Conservation (phyloP, 2,797 vertebrate genomes). For the Macroramphosus scolopax region DNA sequence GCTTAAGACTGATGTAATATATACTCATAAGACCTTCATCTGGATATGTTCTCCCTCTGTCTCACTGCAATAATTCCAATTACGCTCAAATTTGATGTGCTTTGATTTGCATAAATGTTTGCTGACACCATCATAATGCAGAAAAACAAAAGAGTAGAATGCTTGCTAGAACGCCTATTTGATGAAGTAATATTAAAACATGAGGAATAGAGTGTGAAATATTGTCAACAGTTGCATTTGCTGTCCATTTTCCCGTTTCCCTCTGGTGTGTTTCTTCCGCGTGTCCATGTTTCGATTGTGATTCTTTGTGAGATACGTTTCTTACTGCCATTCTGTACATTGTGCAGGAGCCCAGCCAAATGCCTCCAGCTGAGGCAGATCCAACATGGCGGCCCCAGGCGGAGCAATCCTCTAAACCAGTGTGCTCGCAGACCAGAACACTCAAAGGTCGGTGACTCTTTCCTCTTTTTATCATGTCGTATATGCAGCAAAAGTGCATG, state of each 20-base stretch:
- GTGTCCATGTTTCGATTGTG: background rate
- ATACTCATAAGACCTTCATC: background rate
- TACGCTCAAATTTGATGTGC: too few species aligned
- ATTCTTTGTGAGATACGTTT: conserved; percentile 5
- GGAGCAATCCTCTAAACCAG: conserved; percentile 53
- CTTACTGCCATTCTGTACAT: conserved; percentile 14
- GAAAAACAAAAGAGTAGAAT: conserved; percentile 11
- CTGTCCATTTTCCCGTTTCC: background rate
- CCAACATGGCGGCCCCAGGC: conserved; percentile 51
- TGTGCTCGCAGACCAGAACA: conserved; percentile 47
- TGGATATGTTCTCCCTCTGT: conserved; percentile 35
- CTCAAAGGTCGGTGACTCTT: conserved; percentile 68
- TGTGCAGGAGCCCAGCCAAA: conserved; percentile 58
- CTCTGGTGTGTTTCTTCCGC: conserved; percentile 2
- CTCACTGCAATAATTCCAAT: conserved; percentile 19
- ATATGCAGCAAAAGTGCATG: conserved; percentile 1
- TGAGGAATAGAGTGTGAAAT: background rate
- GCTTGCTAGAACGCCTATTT: background rate
- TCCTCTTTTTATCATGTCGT: conserved; percentile 18
- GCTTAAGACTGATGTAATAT: background rate
- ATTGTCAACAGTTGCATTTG: background rate
- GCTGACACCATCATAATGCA: background rate
- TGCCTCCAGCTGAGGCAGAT: conserved; percentile 54
- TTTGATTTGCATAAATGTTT: conserved; percentile 1
- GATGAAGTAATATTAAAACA: background rate